phyloP scores from a whole-genome alignment of 1,140 invertebrate species.

The Dolichoris vasculosae region DNA sequence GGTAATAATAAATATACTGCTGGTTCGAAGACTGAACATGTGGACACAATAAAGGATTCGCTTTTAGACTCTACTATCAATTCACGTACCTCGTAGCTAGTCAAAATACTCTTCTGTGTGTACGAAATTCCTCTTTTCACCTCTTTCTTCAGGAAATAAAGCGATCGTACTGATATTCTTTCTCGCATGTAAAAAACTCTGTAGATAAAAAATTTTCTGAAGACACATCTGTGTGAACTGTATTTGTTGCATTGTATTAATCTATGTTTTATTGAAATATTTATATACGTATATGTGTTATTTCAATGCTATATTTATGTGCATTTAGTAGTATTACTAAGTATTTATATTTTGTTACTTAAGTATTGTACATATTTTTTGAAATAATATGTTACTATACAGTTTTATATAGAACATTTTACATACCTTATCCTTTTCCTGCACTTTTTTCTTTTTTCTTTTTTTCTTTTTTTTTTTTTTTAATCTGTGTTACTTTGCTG shows the following conservation, averaged over 20 bases:
- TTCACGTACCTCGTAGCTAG: constrained; percentile 46
- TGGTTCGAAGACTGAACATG: constrained; percentile 50
- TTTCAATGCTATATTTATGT: constrained; percentile 16
- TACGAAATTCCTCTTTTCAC: not conserved
- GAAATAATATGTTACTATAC: constrained; percentile 43
- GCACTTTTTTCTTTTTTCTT: constrained; percentile 10
- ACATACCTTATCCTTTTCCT: constrained; percentile 31
- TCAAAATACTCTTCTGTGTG: constrained; percentile 43
- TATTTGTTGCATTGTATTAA: constrained; percentile 28
- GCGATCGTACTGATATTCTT: not conserved
- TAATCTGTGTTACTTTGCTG: constrained; percentile 1
- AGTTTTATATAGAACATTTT: constrained; percentile 8
- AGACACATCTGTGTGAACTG: not conserved
- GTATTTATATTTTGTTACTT: constrained; percentile 48
- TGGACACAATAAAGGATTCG: constrained; percentile 57
- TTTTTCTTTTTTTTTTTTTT: not conserved
- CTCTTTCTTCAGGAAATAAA: constrained; percentile 20
- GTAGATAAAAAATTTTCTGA: constrained; percentile 22
- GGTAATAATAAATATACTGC: constrained; percentile 73
- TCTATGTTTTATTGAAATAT: constrained; percentile 40
- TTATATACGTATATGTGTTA: constrained; percentile 40
- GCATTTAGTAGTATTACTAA: constrained; percentile 48
- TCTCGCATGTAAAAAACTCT: constrained; percentile 32
- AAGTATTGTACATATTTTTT: constrained; percentile 37
- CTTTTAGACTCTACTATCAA: constrained; percentile 33